A percentile compares a stretch with the other conserved stretches of the same genome.
Conservation (phyloP, 2,888 invertebrate species). For the Tridacna gigas region DNA sequence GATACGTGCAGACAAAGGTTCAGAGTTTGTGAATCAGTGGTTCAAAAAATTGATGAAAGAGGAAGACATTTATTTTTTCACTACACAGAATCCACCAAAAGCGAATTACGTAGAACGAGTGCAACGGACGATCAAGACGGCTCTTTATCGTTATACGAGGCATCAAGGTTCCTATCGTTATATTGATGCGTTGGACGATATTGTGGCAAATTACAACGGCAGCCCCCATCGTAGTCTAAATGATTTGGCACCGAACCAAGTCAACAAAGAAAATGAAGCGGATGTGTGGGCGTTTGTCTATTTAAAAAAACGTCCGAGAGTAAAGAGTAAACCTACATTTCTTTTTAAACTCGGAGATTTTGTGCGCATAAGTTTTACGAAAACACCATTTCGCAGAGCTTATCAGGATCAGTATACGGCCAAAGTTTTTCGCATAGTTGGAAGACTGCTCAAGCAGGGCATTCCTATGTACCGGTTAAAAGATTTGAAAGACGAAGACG, state of each 20-base stretch:
- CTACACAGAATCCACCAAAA: constrained; percentile 36
- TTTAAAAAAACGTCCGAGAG: constrained; percentile 25
- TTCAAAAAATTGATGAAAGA: constrained; percentile 31
- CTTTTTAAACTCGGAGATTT: constrained; percentile 31
- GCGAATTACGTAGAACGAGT: constrained; percentile 33
- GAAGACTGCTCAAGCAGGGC: constrained; percentile 29
- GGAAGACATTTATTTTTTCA: constrained; percentile 34
- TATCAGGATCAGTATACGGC: constrained; percentile 44
- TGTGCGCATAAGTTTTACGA: constrained; percentile 37
- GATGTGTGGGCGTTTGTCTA: constrained; percentile 48
- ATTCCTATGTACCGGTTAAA: constrained; percentile 43
- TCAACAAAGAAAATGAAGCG: constrained; percentile 40
- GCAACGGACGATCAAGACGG: constrained; percentile 32
- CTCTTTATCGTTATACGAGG: constrained; percentile 13
- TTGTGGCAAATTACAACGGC: constrained; percentile 26
- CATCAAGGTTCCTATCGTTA: constrained; percentile 31
- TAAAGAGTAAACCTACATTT: constrained; percentile 27
- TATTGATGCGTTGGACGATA: constrained; percentile 9
- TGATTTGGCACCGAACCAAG: constrained; percentile 33
- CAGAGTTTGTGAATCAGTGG: constrained; percentile 38
- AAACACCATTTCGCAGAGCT: constrained; percentile 32
- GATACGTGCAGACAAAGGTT: constrained; percentile 32
- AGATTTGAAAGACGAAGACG: constrained; percentile 38
- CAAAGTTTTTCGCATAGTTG: constrained; percentile 44
- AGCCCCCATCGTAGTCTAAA: constrained; percentile 40